phyloP scores from a whole-genome alignment of 2,888 invertebrate species.

The Caenorhabditis plicata region DNA sequence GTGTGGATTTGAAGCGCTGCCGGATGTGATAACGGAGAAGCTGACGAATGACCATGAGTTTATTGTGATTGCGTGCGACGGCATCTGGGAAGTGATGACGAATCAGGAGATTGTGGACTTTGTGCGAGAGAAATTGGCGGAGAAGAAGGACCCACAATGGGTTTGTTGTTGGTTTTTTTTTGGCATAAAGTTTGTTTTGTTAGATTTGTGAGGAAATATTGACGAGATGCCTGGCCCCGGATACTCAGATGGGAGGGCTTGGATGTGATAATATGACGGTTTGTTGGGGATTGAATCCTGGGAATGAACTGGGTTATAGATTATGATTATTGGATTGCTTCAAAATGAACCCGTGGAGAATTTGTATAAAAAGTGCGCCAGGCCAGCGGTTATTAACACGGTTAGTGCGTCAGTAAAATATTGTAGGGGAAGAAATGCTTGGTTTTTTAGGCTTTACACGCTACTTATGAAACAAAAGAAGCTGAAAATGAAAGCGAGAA shows the following conservation, averaged over 20 bases:
- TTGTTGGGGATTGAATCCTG: slow-evolving; percentile 4
- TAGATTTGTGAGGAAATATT: slow-evolving; percentile 91
- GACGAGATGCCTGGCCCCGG: slow-evolving; percentile 91
- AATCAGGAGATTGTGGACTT: slow-evolving; percentile 85
- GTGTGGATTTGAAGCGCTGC: slow-evolving; percentile 75
- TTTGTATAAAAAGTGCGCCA: slow-evolving; percentile 32
- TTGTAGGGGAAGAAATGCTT: no score
- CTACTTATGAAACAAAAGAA: no score
- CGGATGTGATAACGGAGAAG: slow-evolving; percentile 82
- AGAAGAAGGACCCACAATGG: slow-evolving; percentile 83
- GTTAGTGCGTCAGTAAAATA: no score
- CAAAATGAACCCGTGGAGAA: slow-evolving; percentile 34
- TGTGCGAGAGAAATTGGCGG: slow-evolving; percentile 80
- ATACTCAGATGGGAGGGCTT: slow-evolving; percentile 91
- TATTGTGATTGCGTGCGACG: slow-evolving; percentile 92
- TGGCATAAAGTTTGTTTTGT: slow-evolving; percentile 2
- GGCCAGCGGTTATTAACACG: slow-evolving; percentile 30
- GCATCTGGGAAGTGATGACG: slow-evolving; percentile 97
- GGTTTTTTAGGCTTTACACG: no score
- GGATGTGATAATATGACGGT: slow-evolving; percentile 98
- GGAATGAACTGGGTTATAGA: slow-evolving; percentile 11
- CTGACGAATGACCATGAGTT: slow-evolving; percentile 92
- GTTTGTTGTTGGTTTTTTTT: slow-evolving; percentile 60
- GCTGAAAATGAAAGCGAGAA: no score
- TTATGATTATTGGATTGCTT: slow-evolving; percentile 53